Conservation (phyloP, 2,888 invertebrate genomes). For the Strigamia crassipes region DNA sequence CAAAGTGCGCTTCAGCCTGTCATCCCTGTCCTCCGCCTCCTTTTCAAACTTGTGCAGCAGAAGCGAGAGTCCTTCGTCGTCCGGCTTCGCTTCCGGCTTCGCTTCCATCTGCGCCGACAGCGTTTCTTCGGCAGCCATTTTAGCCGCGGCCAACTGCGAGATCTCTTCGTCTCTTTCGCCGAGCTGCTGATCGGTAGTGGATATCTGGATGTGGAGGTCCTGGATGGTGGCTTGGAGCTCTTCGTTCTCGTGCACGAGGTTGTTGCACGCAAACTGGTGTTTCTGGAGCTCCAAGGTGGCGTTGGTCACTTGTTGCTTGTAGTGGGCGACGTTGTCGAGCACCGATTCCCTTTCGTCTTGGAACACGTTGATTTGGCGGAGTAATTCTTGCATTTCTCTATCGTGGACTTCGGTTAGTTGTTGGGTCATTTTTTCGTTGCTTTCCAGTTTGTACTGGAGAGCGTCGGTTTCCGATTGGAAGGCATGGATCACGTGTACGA, state of each 20-base stretch:
- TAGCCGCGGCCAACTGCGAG: not conserved
- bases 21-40: not conserved
- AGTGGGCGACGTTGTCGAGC: not conserved
- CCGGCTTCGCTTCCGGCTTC: not conserved
- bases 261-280: not conserved
- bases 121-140: not conserved
- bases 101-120: not conserved
- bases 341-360: not conserved
- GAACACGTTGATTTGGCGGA: not conserved
- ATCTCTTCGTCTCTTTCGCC: not conserved
- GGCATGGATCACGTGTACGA: not conserved
- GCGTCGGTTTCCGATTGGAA: not conserved
- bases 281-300: not conserved
- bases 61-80: not conserved
- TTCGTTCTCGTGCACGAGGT: not conserved
- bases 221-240: not conserved
- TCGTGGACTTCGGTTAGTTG: not conserved
- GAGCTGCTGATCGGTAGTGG: not conserved
- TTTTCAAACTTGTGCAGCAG: not conserved
- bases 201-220: not conserved
- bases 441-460: not conserved
- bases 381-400: not conserved
- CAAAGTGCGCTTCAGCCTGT: not conserved
- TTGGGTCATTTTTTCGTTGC: not conserved
- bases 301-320: constrained; percentile 20